These are phyloP conservation scores for Poliocrania exsul DNA, from an alignment of 2,797 vertebrate species.

Conservation along the genomic window DNA sequence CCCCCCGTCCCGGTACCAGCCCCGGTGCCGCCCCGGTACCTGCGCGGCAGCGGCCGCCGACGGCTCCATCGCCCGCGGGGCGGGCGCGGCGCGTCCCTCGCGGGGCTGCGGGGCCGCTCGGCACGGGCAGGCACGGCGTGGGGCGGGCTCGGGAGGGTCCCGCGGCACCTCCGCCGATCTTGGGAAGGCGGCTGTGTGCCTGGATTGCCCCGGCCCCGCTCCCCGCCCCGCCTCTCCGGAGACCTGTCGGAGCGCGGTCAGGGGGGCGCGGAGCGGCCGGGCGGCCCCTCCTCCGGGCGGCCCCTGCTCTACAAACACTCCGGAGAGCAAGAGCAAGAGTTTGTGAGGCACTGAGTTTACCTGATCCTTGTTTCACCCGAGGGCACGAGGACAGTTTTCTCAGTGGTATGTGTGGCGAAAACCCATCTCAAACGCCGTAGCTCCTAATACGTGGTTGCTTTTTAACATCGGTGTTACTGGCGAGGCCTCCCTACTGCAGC, in stretches of 20 bases:
- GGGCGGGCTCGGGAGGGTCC: not conserved
- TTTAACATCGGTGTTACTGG: rapidly evolving
- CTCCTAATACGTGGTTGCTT: not conserved
- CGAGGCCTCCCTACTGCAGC: rapidly evolving
- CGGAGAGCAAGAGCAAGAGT: rapidly evolving
- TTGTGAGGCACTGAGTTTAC: not conserved
- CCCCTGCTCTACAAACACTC: rapidly evolving
- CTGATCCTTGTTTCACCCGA: rapidly evolving
- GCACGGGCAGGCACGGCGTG: not conserved
- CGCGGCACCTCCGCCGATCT: not conserved
- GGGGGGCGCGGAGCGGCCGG: too few relatives aligned
- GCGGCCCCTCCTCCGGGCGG: not conserved
- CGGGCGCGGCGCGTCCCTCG: not conserved
- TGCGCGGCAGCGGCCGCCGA: not conserved
- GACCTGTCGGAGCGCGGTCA: not conserved
- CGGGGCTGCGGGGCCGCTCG: not conserved
- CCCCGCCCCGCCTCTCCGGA: not conserved
- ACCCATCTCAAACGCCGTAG: rapidly evolving
- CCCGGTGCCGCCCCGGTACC: slow-evolving; percentile 25
- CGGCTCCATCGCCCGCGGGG: not conserved
- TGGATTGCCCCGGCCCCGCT: too few relatives aligned
- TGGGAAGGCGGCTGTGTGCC: too few relatives aligned
- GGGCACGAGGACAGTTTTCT: not conserved
- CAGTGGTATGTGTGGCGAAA: not conserved
- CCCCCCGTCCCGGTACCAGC: not conserved